Percentiles rank a stretch among this genome's conserved stretches.
These are phyloP conservation scores for Lethrus apterus DNA, from an alignment of 1,140 invertebrate genomes.

Conservation along the genomic window DNA sequence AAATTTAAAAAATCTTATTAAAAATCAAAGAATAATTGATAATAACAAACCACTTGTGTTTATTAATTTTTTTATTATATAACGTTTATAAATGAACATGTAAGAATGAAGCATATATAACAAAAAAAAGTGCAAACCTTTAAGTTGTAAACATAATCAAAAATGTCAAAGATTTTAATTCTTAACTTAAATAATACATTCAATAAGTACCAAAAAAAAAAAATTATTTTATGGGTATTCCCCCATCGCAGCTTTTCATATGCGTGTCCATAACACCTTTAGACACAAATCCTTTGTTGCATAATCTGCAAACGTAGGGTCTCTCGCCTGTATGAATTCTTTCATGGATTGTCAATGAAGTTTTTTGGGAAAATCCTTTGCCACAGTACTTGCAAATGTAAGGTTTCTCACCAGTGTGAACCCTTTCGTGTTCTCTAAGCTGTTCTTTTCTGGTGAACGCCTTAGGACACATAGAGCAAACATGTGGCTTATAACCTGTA, in stretches of 20 bases:
- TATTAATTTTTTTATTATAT: too few relatives aligned
- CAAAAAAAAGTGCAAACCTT: too few relatives aligned
- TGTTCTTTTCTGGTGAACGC: slow-evolving; percentile 42
- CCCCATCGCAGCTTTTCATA: slow-evolving; percentile 20
- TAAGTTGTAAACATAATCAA: too few relatives aligned
- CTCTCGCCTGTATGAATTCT: slow-evolving; percentile 44
- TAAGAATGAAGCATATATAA: too few relatives aligned
- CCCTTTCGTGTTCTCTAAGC: slow-evolving; percentile 19
- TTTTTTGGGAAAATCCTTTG: slow-evolving; percentile 15
- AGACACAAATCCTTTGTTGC: slow-evolving; percentile 38
- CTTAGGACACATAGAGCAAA: slow-evolving; percentile 57
- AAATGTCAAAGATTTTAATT: too few relatives aligned
- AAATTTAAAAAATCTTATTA: too few relatives aligned
- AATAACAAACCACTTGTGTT: too few relatives aligned
- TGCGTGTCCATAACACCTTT: slow-evolving; percentile 24
- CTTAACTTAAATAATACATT: too few relatives aligned
- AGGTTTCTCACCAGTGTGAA: slow-evolving; percentile 26
- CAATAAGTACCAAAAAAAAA: too few relatives aligned
- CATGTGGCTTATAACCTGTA: slow-evolving; percentile 60
- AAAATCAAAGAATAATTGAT: too few relatives aligned
- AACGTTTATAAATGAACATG: too few relatives aligned
- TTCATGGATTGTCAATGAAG: slow-evolving; percentile 35
- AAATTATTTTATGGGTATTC: too few relatives aligned
- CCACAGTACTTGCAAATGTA: slow-evolving; percentile 27
- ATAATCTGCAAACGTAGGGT: slow-evolving; percentile 44